These are phyloP conservation scores for Eulemur albifrons DNA, from an alignment of 2,797 vertebrate genomes.

Conservation along the genomic window DNA sequence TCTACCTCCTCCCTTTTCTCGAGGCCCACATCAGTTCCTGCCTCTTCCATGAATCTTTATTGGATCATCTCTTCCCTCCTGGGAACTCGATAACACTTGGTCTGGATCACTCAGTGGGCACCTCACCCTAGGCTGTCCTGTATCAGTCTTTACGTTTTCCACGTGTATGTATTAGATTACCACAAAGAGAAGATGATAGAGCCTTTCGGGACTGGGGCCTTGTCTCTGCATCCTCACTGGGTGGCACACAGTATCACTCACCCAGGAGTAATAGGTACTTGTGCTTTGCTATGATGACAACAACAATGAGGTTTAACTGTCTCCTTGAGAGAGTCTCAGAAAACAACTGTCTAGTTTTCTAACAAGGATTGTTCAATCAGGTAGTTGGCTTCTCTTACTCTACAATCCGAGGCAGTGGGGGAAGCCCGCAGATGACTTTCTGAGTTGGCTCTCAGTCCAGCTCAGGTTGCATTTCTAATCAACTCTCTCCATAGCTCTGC, in stretches of 20 bases:
- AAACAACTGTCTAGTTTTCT: slow-evolving; percentile 16
- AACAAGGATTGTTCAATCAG: not conserved
- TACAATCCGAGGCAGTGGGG: not conserved
- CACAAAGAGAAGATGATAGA: not conserved
- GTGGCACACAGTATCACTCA: not conserved
- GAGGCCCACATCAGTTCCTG: not conserved
- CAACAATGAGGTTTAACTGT: not conserved
- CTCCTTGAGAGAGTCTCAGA: not conserved
- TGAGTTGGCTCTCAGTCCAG: not conserved
- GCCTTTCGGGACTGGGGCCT: not conserved
- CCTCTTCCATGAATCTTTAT: not conserved
- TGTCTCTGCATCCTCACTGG: not conserved
- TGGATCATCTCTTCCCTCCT: not conserved
- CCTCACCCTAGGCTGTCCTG: not conserved
- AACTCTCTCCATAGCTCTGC: not conserved
- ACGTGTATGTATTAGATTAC: fast-evolving
- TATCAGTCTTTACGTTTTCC: not conserved
- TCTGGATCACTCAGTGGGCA: not conserved
- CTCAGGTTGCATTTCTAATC: not conserved
- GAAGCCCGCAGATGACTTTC: not conserved
- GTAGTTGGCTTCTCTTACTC: not conserved
- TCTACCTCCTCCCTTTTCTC: not conserved
- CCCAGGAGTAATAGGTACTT: not conserved
- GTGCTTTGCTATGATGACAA: not conserved
- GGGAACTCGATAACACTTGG: not conserved